Evolutionary conservation across 2,113 vertebrate species (phyloP), one percentile per base, ranked within the genome.

Genomic region (Misgurnus mizolepis): DNA sequence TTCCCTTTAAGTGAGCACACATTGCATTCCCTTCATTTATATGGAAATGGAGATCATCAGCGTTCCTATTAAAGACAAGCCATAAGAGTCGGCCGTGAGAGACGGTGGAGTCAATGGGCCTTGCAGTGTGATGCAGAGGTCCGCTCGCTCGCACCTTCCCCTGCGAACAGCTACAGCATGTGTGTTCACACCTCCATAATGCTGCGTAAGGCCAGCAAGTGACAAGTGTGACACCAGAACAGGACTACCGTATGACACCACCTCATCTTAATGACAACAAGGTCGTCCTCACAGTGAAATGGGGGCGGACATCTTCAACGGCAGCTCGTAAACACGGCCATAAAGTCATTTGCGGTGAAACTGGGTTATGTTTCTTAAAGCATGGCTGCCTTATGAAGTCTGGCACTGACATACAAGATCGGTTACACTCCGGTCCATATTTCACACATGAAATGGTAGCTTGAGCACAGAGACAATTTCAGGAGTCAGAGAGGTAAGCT

Each of bases 101-200:
- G 69, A 79, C 82, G 75, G 86, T 82, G 82, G 85, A 86, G 83
- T 90, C 92, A 91, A 92, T 91, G 91, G 86, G 68, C 85, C 91
- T 88, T 88, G 84, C 72, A 82, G 49, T 27, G 55, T 83, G 83
- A 84, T 87, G 87, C 87, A 82, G 80, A 40, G 85, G 79, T 89
- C 86, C 82, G 84, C 82, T 79, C 85, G 85, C 87, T 86, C 81
- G 77, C 78, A 79, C 85, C 27, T 2, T 34, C 27, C 66, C 41
- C 50, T n/a, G 55, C 81, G 71, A 79, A 74, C 71, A 78, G 84
- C 71, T 73, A 79, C 49, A 34, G 27, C 61, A 14, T 18, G 55
- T 64, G 71, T 18, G 87, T 92, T 92, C 89, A 89, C 83, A 73
- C 65, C 8, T 75, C 85, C 85, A 81, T 90, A 90, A 91, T 91